Percentiles rank a stretch among this genome's conserved stretches.
Conservation (phyloP, 2,113 vertebrate genomes). For the Phyllostomus hastatus region DNA sequence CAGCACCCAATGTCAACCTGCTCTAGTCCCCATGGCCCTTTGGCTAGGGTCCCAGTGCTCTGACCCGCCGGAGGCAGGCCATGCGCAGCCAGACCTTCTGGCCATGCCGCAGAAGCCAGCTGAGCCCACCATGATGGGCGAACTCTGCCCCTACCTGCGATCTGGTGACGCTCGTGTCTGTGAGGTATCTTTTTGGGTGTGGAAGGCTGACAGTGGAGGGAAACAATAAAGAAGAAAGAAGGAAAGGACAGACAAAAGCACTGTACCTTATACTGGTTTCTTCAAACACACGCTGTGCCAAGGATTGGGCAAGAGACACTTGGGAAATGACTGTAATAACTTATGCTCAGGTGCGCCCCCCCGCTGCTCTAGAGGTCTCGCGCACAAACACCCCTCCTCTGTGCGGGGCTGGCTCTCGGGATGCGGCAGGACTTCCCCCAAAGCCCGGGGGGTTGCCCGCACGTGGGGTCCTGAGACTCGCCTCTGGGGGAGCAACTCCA, state of each 20-base stretch:
- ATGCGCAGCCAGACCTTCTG: background rate
- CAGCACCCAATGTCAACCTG: accelerated
- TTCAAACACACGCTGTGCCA: background rate
- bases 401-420: background rate
- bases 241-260: background rate
- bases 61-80: background rate
- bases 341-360: background rate
- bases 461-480: background rate
- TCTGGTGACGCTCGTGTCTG: background rate
- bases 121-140: background rate
- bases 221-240: background rate
- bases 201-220: background rate
- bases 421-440: background rate
- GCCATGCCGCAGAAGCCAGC: background rate
- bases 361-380: background rate
- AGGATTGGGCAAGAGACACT: background rate
- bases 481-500: background rate
- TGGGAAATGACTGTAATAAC: background rate
- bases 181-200: conserved; percentile 53
- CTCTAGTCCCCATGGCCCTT: background rate
- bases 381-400: background rate
- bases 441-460: background rate
- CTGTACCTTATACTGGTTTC: conserved; percentile 59
- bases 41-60: accelerated
- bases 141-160: background rate